Evolutionary conservation across 2,888 invertebrate genomes (phyloP).

Genomic region (Piscicola geometra): DNA sequence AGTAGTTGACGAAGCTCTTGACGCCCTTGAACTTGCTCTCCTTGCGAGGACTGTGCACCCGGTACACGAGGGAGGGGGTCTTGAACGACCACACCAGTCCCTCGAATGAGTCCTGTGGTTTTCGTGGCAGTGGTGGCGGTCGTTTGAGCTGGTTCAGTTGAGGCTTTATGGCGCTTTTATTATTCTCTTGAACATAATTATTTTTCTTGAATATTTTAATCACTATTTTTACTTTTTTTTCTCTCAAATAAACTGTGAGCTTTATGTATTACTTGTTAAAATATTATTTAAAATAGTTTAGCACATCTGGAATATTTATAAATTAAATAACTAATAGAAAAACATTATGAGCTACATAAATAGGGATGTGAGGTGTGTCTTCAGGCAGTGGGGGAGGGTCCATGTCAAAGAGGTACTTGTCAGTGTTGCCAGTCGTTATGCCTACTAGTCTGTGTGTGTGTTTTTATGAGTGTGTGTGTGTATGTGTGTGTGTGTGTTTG

Average conservation of each 20-base stretch:
- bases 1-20: conserved; percentile 94
- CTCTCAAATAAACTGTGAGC: too few species aligned
- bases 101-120: conserved; percentile 62
- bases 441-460: conserved; percentile 22
- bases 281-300: too few species aligned
- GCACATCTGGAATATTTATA: too few species aligned
- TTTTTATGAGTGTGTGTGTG: background rate
- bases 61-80: conserved; percentile 73
- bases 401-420: conserved; percentile 43
- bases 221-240: too few species aligned
- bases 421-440: conserved; percentile 36
- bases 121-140: too few species aligned
- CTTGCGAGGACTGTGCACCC: conserved; percentile 90
- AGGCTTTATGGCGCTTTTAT: too few species aligned
- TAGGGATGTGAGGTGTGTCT: conserved; percentile 32
- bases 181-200: too few species aligned
- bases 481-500: background rate
- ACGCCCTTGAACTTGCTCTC: conserved; percentile 94
- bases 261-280: too few species aligned
- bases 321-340: too few species aligned
- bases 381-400: conserved; percentile 38
- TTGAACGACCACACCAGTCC: conserved; percentile 72
- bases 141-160: too few species aligned
- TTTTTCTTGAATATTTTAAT: too few species aligned
- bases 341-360: too few species aligned